phyloP scores from a whole-genome alignment of 1,140 invertebrate species.

The Pachypeltis micranthus region DNA sequence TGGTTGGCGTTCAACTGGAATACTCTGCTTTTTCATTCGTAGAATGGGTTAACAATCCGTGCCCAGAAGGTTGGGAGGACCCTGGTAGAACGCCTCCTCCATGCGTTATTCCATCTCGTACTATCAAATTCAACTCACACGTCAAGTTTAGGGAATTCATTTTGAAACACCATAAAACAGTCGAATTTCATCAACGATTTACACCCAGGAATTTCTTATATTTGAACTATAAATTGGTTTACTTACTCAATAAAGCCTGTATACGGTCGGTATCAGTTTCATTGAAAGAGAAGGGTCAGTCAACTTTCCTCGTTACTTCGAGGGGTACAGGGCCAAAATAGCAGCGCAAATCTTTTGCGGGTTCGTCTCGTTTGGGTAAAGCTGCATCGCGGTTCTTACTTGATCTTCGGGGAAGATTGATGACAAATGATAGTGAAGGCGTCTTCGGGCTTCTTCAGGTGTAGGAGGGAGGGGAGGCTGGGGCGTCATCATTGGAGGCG shows the following conservation, averaged over 20 bases:
- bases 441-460: constrained; percentile 51
- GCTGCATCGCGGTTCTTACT: constrained; percentile 68
- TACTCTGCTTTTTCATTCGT: too few relatives aligned
- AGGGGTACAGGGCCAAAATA: constrained; percentile 61
- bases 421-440: constrained; percentile 71
- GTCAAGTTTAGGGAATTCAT: too few relatives aligned
- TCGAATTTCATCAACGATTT: too few relatives aligned
- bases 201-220: background rate
- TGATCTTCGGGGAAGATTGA: constrained; percentile 80
- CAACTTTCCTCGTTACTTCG: constrained; percentile 15
- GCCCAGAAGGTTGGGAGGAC: too few relatives aligned
- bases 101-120: too few relatives aligned
- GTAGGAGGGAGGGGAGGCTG: constrained; percentile 21
- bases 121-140: too few relatives aligned
- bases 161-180: too few relatives aligned
- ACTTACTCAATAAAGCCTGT: background rate
- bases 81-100: too few relatives aligned
- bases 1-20: too few relatives aligned
- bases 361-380: constrained; percentile 76
- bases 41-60: too few relatives aligned
- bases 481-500: constrained; percentile 11
- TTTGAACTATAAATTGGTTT: background rate
- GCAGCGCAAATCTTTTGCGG: constrained; percentile 78
- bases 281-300: background rate
- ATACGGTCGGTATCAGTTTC: background rate